phyloP scores from a whole-genome alignment of 2,113 vertebrate species.

The Camelus dromedarius region DNA sequence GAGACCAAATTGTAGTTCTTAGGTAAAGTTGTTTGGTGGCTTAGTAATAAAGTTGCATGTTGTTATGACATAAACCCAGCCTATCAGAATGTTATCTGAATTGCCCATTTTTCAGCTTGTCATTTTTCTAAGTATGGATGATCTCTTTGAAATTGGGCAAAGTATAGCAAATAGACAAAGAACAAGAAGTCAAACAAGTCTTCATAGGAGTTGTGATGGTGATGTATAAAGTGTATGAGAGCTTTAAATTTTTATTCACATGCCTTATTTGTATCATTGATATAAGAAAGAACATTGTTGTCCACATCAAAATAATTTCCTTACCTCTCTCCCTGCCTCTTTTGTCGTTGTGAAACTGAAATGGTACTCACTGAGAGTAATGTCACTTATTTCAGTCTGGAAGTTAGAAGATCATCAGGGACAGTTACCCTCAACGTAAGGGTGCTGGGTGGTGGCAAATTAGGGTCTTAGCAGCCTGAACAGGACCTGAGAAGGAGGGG shows the following conservation, averaged over 20 bases:
- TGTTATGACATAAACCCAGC: neutral
- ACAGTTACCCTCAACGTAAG: neutral
- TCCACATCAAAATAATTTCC: neutral
- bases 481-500: neutral
- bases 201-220: neutral
- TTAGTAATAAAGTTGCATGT: neutral
- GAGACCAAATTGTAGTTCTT: neutral
- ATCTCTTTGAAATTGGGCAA: slow-evolving; percentile 16
- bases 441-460: neutral
- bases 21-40: neutral
- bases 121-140: slow-evolving; percentile 11
- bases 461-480: neutral
- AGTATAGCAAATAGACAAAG: neutral
- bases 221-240: neutral
- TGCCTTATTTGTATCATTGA: neutral
- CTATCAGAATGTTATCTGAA: neutral
- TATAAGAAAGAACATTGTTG: neutral
- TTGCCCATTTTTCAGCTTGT: neutral
- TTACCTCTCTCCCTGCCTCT: neutral
- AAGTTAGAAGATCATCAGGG: neutral
- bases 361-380: neutral
- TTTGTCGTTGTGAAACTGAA: slow-evolving; percentile 3
- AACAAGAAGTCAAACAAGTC: neutral
- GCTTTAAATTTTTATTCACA: neutral
- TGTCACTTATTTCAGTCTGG: neutral